phyloP scores from a whole-genome alignment of 2,797 vertebrate species.

The Oreortyx pictus region DNA sequence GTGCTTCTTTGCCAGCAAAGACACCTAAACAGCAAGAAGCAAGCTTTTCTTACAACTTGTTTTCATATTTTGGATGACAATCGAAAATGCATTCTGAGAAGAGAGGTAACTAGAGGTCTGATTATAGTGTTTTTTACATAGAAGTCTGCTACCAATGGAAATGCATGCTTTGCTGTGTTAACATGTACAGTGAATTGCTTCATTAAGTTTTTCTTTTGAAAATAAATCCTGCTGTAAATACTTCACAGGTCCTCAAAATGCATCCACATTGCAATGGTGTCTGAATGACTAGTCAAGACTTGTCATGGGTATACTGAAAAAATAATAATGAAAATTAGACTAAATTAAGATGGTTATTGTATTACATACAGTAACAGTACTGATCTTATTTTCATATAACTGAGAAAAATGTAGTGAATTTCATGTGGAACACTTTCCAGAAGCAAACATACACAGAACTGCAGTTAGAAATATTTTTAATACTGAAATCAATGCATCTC shows the following conservation, averaged over 20 bases:
- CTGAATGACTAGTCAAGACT: background rate
- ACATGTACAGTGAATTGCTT: background rate
- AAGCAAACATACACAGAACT: background rate
- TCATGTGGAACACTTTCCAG: background rate
- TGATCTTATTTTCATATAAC: background rate
- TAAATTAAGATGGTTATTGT: background rate
- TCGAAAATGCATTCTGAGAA: background rate
- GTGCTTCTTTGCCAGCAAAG: background rate
- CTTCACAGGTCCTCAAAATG: background rate
- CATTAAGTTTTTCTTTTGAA: background rate
- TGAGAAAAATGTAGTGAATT: background rate
- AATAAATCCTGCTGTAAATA: background rate
- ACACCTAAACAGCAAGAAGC: background rate
- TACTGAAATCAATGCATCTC: background rate
- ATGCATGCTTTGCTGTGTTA: background rate
- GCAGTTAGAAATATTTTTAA: background rate
- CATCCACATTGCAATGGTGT: background rate
- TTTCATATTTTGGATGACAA: background rate
- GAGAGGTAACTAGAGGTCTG: background rate
- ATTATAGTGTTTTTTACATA: background rate
- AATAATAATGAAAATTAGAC: background rate
- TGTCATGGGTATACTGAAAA: background rate
- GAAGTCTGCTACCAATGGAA: background rate
- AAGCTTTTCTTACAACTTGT: background rate
- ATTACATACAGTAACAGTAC: background rate